phyloP scores from a whole-genome alignment of 1,140 invertebrate genomes.

The Drosophila triauraria region DNA sequence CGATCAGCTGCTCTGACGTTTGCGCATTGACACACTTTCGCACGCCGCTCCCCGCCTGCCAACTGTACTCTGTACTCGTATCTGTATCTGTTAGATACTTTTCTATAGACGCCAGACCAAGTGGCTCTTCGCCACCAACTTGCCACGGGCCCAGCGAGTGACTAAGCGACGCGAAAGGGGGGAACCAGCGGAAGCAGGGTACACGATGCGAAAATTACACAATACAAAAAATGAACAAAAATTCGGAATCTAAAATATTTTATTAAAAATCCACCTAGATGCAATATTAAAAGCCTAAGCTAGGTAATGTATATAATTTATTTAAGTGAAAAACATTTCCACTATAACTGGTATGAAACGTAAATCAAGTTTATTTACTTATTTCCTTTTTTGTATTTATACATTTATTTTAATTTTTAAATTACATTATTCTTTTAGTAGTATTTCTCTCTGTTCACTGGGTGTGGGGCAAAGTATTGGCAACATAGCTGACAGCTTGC shows the following conservation, averaged over 20 bases:
- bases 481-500: conserved; percentile 36
- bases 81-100: conserved; percentile 50
- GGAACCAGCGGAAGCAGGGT: not conserved
- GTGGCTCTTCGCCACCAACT: conserved; percentile 66
- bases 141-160: conserved; percentile 46
- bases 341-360: too few relatives aligned
- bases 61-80: not conserved
- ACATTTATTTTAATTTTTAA: not conserved
- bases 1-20: conserved; percentile 79
- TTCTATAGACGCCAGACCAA: conserved; percentile 66
- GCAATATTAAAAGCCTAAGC: too few relatives aligned
- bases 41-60: conserved; percentile 2
- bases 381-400: not conserved
- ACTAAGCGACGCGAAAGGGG: conserved; percentile 15
- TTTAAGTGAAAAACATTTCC: too few relatives aligned
- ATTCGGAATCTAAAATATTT: not conserved
- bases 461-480: conserved; percentile 17
- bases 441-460: conserved; percentile 4
- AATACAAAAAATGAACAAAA: not conserved
- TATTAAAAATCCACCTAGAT: too few relatives aligned
- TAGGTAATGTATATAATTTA: not conserved
- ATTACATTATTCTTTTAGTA: not conserved
- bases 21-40: conserved; percentile 79
- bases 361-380: not conserved
- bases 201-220: conserved; percentile 3